Base-by-base conservation (phyloP, 23 tunicate genomes). In the Oikopleura albicans region DNA sequence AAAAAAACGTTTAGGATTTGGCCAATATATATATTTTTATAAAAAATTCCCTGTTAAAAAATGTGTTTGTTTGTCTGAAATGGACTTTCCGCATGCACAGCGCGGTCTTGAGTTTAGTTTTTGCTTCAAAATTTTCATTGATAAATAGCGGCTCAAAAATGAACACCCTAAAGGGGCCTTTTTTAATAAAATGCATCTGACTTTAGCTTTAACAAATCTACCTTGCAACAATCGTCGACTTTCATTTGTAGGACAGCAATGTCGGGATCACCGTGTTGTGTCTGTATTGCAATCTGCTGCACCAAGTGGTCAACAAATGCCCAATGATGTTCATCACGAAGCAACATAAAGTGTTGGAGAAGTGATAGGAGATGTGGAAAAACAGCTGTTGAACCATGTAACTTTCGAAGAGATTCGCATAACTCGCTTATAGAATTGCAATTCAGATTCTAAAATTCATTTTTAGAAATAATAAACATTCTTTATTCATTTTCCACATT, bases 201-300 rank as follows among this genome's bases (percentile, higher is more conserved):
- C n/a, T n/a, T 49, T 22, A 49, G 63, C 22, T 49, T 22, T 49
- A 8, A 49, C 22, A 49, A 49, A 49, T 22, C 22, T 8, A 49
- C 79, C 27, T 71, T 29, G 79, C 34, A 16, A 29, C 79, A 71
- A 2, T 71, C 35, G 4, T 71, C 34, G 27, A 71, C 79, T 2
- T 71, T 71, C 79, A 71, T 88, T 39, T 88, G 39, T 4, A 95
- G 75, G 49, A 91, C 89, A 1, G 90, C 41, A 16, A 95, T 96
- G 57, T 95, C 99, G 0, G 99, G 99, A 84, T 95, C 99, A 38
- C 99, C 99, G 66, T 91, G 90, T 0, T 86, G 75, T 41, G 76
- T 59, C 59, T 95, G 99, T 0, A 90, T 76, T 0, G 96, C 85
- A 0, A 95, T 85, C 87, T 95, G 99, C 71, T 95, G 99, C 28